Conservation (phyloP, 1,140 invertebrate species). For the Microvelia longipes region DNA sequence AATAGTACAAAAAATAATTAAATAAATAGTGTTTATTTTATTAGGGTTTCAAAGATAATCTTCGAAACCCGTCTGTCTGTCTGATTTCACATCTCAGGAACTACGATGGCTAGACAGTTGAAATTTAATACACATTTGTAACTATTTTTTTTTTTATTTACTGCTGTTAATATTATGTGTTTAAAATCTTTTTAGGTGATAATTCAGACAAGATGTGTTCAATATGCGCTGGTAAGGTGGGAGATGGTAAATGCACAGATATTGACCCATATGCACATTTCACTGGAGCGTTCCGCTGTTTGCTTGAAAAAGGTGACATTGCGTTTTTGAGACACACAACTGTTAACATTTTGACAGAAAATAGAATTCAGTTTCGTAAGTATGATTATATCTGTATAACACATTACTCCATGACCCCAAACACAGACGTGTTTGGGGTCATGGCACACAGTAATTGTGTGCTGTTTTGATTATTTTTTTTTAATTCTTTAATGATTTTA, state of each 20-base stretch:
- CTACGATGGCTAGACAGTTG: too few species aligned
- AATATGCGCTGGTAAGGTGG: constrained; percentile 62
- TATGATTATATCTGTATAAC: constrained; percentile 2
- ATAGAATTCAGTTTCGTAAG: constrained; percentile 39
- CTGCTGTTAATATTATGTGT: neutral
- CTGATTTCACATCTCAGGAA: neutral
- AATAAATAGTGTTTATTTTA: too few species aligned
- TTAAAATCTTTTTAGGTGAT: constrained; percentile 48
- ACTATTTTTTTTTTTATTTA: neutral
- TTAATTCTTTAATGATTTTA: neutral
- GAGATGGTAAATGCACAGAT: constrained; percentile 62
- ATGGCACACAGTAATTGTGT: neutral
- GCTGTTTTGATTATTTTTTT: neutral
- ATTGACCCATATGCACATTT: constrained; percentile 82
- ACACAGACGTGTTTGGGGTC: too few species aligned
- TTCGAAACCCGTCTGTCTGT: too few species aligned
- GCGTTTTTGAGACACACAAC: constrained; percentile 85
- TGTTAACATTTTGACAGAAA: constrained; percentile 49
- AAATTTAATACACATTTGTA: too few species aligned
- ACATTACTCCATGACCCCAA: neutral
- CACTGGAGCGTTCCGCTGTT: constrained; percentile 73
- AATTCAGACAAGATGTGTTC: constrained; percentile 67
- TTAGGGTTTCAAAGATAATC: too few species aligned
- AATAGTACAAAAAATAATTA: too few species aligned
- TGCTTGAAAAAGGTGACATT: constrained; percentile 73